Evolutionary conservation across 2,113 vertebrate genomes (phyloP), one percentile per base, ranked within the genome.

Genomic region (Psittacula cyanocephala): DNA sequence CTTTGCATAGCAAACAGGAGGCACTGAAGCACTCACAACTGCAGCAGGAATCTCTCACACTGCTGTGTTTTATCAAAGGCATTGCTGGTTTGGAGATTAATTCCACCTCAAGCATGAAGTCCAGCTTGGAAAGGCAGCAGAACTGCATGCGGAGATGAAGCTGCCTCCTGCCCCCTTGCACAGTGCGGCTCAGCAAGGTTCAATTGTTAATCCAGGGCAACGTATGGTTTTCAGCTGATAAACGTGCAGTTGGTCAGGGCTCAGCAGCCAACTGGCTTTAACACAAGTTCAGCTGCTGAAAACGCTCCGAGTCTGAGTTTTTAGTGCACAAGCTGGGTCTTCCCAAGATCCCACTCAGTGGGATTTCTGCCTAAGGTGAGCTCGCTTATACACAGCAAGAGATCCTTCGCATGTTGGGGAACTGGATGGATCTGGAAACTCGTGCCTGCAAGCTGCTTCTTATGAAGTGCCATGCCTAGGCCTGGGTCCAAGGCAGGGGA

Each of bases 401-500:
- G 63, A 63, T 20, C 24, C 55, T 41, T 3, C 44, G n/a, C 6
- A 7, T 12, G 15, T 7, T 8, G 41, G 84, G 7, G 23, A 41
- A 60, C 12, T 16, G 47, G 25, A 28, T 25, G n/a, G 65, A 72
- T 7, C 31, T 63, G 25, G 28, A 27, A 83, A 23, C 15, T 10
- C 15, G 10, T 7, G 8, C 5, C 35, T 37, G 37, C 10, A n/a
- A 19, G 15, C 25, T 77, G 3, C 43, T 62, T 28, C 23, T 31
- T 13, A 16, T 11, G 24, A 24, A 70, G 39, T 1, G 11, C 13
- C 49, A 7, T 1, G 10, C 1, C 3, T 68, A 43, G 41, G 33
- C 13, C 41, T 35, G 63, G 33, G n/a, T 31, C 19, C 29, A 7
- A 68, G 43, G 43, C 27, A 50, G 28, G 5, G 29, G 81, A 24